These are phyloP conservation scores for Phrynosoma platyrhinos DNA, from an alignment of 2,113 vertebrate genomes.

Conservation along the genomic window DNA sequence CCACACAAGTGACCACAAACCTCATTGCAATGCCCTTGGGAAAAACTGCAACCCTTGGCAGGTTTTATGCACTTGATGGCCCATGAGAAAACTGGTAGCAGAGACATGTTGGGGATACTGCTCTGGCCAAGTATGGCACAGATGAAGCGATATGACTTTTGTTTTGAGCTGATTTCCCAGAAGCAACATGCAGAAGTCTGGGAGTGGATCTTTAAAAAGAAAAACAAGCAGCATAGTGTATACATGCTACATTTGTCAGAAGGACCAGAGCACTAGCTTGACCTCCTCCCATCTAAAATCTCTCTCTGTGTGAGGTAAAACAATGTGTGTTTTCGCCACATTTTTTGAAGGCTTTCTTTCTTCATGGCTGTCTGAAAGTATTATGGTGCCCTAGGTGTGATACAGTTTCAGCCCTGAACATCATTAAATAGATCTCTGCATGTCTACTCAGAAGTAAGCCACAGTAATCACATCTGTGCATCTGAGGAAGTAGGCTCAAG, in stretches of 20 bases:
- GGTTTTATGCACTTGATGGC: neutral
- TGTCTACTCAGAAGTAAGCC: too few species aligned
- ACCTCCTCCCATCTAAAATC: neutral
- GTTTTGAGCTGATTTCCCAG: slow-evolving; percentile 21
- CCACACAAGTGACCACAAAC: slow-evolving; percentile 30
- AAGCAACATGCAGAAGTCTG: slow-evolving; percentile 7
- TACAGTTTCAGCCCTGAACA: too few species aligned
- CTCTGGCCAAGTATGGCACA: slow-evolving; percentile 18
- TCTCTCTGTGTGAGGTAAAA: neutral
- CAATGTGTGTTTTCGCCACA: neutral
- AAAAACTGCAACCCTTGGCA: slow-evolving; percentile 14
- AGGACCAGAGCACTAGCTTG: neutral
- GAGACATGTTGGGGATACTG: slow-evolving; percentile 7
- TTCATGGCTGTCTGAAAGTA: neutral
- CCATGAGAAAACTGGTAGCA: slow-evolving; percentile 20
- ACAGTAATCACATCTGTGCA: too few species aligned
- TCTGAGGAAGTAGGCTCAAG: too few species aligned
- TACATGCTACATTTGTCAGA: neutral
- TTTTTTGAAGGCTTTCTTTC: neutral
- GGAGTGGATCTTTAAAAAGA: slow-evolving; percentile 11
- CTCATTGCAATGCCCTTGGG: slow-evolving; percentile 20
- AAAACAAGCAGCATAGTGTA: neutral
- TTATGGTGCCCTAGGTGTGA: too few species aligned
- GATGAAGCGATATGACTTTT: neutral
- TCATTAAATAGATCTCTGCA: too few species aligned